Conservation (phyloP, 2,113 vertebrate genomes). For the Rhabdomys dilectus region DNA sequence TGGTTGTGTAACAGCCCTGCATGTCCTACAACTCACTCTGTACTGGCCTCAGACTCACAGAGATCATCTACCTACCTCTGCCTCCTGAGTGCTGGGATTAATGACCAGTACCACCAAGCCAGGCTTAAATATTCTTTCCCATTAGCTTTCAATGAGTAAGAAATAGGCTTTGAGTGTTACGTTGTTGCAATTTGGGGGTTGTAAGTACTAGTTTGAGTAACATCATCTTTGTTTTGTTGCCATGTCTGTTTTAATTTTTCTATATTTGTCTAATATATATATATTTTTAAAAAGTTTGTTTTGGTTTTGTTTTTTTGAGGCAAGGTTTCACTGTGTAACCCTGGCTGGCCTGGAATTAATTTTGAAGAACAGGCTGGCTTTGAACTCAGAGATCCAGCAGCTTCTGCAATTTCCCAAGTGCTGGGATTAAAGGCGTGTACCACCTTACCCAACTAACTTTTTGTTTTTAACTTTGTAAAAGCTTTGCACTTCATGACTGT, state of each 20-base stretch:
- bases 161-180: neutral
- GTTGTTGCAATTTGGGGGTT: neutral
- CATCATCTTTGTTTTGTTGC: neutral
- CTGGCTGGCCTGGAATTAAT: neutral
- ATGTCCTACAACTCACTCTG: too few relatives aligned
- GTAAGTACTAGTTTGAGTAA: neutral
- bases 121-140: neutral
- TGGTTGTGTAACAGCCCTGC: too few relatives aligned
- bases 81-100: too few relatives aligned
- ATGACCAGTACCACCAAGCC: too few relatives aligned
- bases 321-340: neutral
- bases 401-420: neutral
- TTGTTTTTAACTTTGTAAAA: slow-evolving; percentile 40
- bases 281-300: neutral
- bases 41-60: too few relatives aligned
- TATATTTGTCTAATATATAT: neutral
- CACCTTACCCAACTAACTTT: neutral
- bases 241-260: neutral
- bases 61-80: too few relatives aligned
- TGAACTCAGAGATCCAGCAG: neutral
- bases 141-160: neutral
- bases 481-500: neutral
- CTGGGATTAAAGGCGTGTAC: neutral
- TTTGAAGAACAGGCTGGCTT: neutral
- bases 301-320: neutral